phyloP scores from a whole-genome alignment of 2,888 invertebrate species.

The Apoda limacodes region DNA sequence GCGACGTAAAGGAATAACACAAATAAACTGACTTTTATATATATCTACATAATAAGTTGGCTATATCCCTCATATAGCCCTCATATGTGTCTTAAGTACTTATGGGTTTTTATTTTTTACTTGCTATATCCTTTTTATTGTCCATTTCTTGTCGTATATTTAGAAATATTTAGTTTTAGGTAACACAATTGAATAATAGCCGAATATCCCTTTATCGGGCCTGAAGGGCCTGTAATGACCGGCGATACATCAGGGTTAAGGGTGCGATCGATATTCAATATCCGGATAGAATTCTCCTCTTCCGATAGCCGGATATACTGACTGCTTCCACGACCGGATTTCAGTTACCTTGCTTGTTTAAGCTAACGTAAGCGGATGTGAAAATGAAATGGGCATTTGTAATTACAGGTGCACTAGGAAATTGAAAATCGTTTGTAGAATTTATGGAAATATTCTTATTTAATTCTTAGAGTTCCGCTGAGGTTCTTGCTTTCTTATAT shows the following conservation, averaged over 20 bases:
- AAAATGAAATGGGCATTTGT: too few relatives aligned
- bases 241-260: slow-evolving; percentile 62
- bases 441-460: too few relatives aligned
- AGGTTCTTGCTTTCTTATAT: too few relatives aligned
- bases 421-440: too few relatives aligned
- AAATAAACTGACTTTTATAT: too few relatives aligned
- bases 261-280: slow-evolving; percentile 69
- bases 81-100: slow-evolving; percentile 4
- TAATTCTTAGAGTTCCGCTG: too few relatives aligned
- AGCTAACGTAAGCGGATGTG: slow-evolving; percentile 23
- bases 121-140: slow-evolving; percentile 2
- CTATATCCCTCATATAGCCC: slow-evolving; percentile 3
- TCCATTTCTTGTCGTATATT: too few relatives aligned
- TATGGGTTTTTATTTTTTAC: too few relatives aligned
- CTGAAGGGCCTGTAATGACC: slow-evolving; percentile 46
- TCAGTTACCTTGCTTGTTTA: slow-evolving; percentile 24
- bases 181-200: slow-evolving; percentile 50
- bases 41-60: too few relatives aligned
- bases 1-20: too few relatives aligned
- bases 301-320: slow-evolving; percentile 55
- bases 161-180: slow-evolving; percentile 18
- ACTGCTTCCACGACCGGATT: slow-evolving; percentile 39
- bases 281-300: slow-evolving; percentile 62
- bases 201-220: slow-evolving; percentile 47
- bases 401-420: too few relatives aligned